These are phyloP conservation scores for Tetramorium alpestre DNA, from an alignment of 1,140 invertebrate genomes.

Conservation along the genomic window DNA sequence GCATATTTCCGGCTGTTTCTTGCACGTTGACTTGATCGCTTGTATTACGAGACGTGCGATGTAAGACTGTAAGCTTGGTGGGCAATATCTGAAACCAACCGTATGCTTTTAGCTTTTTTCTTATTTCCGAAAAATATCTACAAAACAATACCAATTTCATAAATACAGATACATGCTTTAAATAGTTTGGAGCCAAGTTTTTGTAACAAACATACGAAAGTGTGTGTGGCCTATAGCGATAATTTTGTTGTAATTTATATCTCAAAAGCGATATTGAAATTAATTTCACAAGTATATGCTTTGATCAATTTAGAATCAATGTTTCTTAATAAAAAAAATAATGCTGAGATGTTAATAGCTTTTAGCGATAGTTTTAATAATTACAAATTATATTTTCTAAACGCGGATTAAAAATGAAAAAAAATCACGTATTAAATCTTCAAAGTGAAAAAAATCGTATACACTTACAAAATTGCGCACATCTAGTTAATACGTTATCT, in stretches of 20 bases:
- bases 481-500: not conserved
- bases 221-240: too few relatives aligned
- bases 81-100: constrained; percentile 88
- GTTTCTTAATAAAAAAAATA: not conserved
- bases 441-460: not conserved
- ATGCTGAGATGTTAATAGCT: not conserved
- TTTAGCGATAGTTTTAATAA: not conserved
- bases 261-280: too few relatives aligned
- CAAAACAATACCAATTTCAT: not conserved
- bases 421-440: not conserved
- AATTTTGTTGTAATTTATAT: too few relatives aligned
- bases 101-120: not conserved
- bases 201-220: too few relatives aligned
- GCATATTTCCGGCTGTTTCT: constrained; percentile 88
- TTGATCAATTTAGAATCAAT: not conserved
- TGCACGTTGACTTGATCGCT: constrained; percentile 87
- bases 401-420: not conserved
- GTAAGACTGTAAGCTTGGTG: constrained; percentile 88
- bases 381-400: not conserved
- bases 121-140: not conserved
- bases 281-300: not conserved
- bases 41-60: constrained; percentile 89
- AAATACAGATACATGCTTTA: not conserved
- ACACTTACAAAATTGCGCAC: not conserved
- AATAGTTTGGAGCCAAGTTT: not conserved